Percentiles rank a stretch among this genome's conserved stretches.
Conservation (phyloP, 2,113 vertebrate genomes). For the Scomber scombrus region DNA sequence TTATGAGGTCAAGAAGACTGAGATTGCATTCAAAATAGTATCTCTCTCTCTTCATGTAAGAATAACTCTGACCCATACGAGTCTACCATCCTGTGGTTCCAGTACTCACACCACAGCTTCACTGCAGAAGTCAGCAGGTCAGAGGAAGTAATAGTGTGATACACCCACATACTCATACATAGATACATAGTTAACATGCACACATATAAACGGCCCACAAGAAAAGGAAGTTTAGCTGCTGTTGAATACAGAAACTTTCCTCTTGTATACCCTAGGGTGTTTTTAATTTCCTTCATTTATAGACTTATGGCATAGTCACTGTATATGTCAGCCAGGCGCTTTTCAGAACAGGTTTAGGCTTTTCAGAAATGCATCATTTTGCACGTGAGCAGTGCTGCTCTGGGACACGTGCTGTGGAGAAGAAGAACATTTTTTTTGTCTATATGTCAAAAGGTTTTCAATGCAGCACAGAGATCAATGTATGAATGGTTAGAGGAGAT, state of each 20-base stretch:
- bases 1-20: not conserved
- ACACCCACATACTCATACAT: constrained; percentile 20
- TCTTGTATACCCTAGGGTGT: not conserved
- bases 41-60: not conserved
- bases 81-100: constrained; percentile 20
- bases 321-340: too few relatives aligned
- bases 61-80: constrained; percentile 28
- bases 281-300: too few relatives aligned
- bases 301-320: too few relatives aligned
- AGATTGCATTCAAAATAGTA: not conserved
- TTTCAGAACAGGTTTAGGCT: too few relatives aligned
- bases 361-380: too few relatives aligned
- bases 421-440: too few relatives aligned
- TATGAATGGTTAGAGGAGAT: too few relatives aligned
- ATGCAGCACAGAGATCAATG: too few relatives aligned
- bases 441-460: too few relatives aligned
- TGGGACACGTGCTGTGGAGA: too few relatives aligned
- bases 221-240: not conserved
- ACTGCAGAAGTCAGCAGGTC: constrained; percentile 39
- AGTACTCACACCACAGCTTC: constrained; percentile 21
- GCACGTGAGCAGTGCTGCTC: too few relatives aligned
- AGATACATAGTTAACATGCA: constrained; percentile 24
- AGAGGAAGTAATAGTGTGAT: constrained; percentile 31
- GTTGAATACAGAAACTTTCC: not conserved
- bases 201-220: not conserved